Evolutionary conservation across 2,113 vertebrate species (phyloP), one percentile per base, ranked within the genome.

Genomic region (Dolichallabes microphthalmus): DNA sequence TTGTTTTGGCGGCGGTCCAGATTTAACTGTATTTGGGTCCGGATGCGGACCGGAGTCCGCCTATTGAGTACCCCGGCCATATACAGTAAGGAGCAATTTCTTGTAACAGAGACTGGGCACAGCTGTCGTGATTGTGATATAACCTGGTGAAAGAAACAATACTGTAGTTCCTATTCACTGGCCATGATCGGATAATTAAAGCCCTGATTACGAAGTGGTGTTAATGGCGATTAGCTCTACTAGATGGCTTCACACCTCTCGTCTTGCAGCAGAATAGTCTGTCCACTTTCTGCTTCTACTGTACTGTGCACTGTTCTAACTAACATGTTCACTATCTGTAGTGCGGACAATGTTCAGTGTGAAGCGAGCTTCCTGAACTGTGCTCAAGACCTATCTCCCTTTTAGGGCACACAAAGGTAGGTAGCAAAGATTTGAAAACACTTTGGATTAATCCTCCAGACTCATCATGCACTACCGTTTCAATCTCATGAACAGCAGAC

Each of bases 211-310:
- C 3, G 8, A 30, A 60, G 35, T n/a, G 27, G 32, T 63, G 57
- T 63, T 63, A 57, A 5, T 45, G 39, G 82, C 63, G 53, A 30
- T 39, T 55, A 80, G 22, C 12, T 80, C 79, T 83, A 88, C 79
- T 73, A 78, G 83, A 45, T 88, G 87, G 55, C 69, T 55, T 82
- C 30, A 78, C 61, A 76, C 50, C 69, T 57, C 86, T 22, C 30
- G 69, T 74, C 52, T 82, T 2, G 45, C 30, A 25, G n/a, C 10
- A 39, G 4, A 52, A 11, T 9, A 19, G 58, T 73, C 52, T 22
- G 45, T 52, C 1, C 0, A 32, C 32, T 63, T 80, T 2, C 30
- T 81, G 35, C 15, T 68, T 52, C 80, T 5, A 53, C 39, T 68
- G 45, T 82, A 25, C 13, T n/a, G n/a, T n/a, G n/a, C n/a, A n/a